phyloP scores from a whole-genome alignment of 1,140 invertebrate species.

The Lucilia cuprina region DNA sequence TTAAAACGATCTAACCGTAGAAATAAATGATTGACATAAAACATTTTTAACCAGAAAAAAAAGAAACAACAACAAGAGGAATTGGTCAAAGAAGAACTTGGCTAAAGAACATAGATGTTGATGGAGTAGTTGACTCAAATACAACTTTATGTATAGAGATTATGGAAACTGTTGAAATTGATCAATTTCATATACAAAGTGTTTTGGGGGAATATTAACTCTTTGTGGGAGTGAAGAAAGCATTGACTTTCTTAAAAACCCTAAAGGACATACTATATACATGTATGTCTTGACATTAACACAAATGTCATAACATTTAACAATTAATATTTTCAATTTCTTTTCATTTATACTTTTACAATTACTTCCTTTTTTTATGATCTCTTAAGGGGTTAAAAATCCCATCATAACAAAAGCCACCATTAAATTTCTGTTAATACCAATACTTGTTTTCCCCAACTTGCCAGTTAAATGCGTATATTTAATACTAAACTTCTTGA shows the following conservation, averaged over 20 bases:
- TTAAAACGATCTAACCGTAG: not conserved
- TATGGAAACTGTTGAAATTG: slow-evolving; percentile 39
- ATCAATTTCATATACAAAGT: slow-evolving; percentile 39
- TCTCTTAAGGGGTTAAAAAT: not conserved
- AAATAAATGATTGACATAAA: slow-evolving; percentile 25
- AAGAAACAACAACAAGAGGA: not conserved
- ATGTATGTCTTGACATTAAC: too few species aligned
- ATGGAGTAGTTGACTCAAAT: not conserved
- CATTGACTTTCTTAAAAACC: too few species aligned
- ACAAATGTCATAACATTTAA: too few species aligned
- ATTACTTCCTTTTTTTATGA: too few species aligned
- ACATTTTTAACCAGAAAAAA: slow-evolving; percentile 18
- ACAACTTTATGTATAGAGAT: slow-evolving; percentile 12
- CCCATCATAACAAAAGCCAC: not conserved
- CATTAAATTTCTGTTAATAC: not conserved
- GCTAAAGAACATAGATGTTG: not conserved
- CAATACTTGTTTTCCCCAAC: not conserved
- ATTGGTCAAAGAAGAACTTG: not conserved
- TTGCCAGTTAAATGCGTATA: not conserved
- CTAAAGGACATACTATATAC: too few species aligned
- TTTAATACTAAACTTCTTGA: not conserved
- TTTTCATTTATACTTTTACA: too few species aligned
- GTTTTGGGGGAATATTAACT: not conserved
- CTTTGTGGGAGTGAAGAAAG: not conserved
- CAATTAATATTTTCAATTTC: too few species aligned